Percentiles rank a stretch among this genome's conserved stretches.
Evolutionary conservation across 2,888 invertebrate genomes (phyloP).

Genomic region (Drosophila parthenogenetica): DNA sequence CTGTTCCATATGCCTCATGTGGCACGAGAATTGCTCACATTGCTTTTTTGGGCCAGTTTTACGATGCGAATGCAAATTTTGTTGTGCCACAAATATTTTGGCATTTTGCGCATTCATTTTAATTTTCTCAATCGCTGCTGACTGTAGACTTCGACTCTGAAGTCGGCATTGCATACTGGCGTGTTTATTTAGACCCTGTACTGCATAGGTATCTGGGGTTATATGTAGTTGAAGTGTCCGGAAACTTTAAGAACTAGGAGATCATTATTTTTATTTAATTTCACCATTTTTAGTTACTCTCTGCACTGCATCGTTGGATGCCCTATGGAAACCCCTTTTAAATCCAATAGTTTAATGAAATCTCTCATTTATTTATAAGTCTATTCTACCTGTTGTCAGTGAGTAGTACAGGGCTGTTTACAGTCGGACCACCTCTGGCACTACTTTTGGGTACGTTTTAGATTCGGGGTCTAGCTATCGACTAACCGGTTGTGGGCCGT

Average conservation of each 20-base stretch:
- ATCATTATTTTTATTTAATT: too few species aligned
- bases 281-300: too few species aligned
- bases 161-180: neutral
- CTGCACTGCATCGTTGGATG: too few species aligned
- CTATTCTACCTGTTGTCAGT: too few species aligned
- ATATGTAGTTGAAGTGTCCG: too few species aligned
- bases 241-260: too few species aligned
- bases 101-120: constrained; percentile 80
- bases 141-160: neutral
- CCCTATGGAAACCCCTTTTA: too few species aligned
- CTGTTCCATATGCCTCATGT: constrained; percentile 10
- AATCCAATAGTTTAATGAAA: too few species aligned
- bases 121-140: constrained; percentile 55
- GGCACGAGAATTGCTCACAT: constrained; percentile 53
- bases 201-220: too few species aligned
- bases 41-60: constrained; percentile 62
- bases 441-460: constrained; percentile 20
- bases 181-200: neutral
- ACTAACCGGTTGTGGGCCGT: constrained; percentile 69
- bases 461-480: constrained; percentile 39
- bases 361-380: too few species aligned
- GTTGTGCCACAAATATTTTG: constrained; percentile 73
- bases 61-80: constrained; percentile 65
- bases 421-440: neutral
- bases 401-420: neutral